A percentile compares a stretch with the other conserved stretches of the same genome.
These are phyloP conservation scores for Motacilla tschutschensis DNA, from an alignment of 2,113 vertebrate species.

Conservation along the genomic window DNA sequence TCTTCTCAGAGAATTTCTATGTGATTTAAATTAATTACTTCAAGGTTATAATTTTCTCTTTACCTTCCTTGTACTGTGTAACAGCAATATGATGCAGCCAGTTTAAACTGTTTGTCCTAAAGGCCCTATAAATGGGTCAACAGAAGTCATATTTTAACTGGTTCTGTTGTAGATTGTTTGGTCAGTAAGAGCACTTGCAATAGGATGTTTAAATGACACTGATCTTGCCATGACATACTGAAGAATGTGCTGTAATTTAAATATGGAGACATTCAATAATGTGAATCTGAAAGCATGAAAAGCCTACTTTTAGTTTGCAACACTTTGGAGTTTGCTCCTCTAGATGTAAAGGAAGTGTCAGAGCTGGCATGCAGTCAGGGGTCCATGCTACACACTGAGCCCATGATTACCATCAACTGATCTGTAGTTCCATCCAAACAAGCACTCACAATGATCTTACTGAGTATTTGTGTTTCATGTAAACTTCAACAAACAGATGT, in stretches of 20 bases:
- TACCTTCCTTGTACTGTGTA: neutral
- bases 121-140: neutral
- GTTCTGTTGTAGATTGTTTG: neutral
- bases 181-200: neutral
- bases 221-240: neutral
- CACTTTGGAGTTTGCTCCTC: neutral
- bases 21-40: neutral
- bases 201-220: neutral
- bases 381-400: neutral
- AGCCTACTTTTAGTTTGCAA: neutral
- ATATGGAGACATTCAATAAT: neutral
- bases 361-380: neutral
- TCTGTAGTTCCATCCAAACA: neutral
- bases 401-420: neutral
- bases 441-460: neutral
- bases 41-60: neutral
- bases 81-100: neutral
- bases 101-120: neutral
- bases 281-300: neutral
- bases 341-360: neutral
- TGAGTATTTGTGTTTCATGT: neutral
- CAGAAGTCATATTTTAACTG: neutral
- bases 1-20: neutral
- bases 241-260: neutral
- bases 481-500: neutral